phyloP scores from a whole-genome alignment of 2,888 invertebrate species.

The Eugnorisma glareosa region DNA sequence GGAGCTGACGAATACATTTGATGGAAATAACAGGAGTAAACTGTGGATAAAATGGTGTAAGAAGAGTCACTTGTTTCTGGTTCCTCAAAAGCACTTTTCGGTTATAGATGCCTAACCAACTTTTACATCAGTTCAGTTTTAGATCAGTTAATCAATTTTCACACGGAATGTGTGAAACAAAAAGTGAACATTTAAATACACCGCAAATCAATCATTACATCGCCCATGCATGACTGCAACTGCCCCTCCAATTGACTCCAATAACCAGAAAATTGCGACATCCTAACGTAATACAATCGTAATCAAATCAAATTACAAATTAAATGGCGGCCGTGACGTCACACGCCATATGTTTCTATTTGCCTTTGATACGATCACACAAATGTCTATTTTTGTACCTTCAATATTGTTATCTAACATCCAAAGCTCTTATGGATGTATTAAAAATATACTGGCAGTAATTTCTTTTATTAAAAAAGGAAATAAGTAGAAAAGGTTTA shows the following conservation, averaged over 20 bases:
- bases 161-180: no score
- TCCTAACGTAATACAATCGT: constrained; percentile 48
- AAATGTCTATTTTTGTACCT: constrained; percentile 39
- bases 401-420: constrained; percentile 24
- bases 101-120: neutral
- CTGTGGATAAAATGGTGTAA: neutral
- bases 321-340: constrained; percentile 60
- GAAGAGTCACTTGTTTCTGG: neutral
- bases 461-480: constrained; percentile 22
- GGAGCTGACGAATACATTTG: neutral
- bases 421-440: constrained; percentile 19
- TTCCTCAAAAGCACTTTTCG: neutral
- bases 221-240: constrained; percentile 30
- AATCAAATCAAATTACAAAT: constrained; percentile 67
- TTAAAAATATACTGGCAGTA: constrained; percentile 26
- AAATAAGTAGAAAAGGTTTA: constrained; percentile 16
- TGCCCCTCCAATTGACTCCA: constrained; percentile 11
- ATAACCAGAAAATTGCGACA: constrained; percentile 28
- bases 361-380: constrained; percentile 53
- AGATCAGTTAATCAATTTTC: no score
- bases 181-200: neutral
- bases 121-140: no score
- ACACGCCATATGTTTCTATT: constrained; percentile 63
- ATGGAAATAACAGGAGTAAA: neutral
- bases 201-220: neutral